Evolutionary conservation across 2,113 vertebrate genomes (phyloP).

Genomic region (Nycticryphes semicollaris): DNA sequence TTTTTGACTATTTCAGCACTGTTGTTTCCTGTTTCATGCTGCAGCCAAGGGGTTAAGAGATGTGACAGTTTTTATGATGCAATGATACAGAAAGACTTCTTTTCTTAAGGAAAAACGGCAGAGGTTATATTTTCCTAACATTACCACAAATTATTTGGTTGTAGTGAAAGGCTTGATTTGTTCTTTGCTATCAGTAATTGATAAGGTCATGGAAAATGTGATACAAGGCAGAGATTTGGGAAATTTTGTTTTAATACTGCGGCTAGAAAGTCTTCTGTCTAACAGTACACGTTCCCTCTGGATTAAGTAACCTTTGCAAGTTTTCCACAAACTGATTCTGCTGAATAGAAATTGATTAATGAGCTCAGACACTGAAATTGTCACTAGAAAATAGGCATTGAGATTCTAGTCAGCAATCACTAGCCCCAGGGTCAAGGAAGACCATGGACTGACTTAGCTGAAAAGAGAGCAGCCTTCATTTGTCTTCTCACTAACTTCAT

Average conservation of each 20-base stretch:
- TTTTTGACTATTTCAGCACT: background rate
- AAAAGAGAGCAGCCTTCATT: constrained; percentile 11
- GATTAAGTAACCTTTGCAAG: constrained; percentile 72
- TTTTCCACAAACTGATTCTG: constrained; percentile 67
- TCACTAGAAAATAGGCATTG: constrained; percentile 60
- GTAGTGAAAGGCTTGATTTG: constrained; percentile 11
- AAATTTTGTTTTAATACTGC: constrained; percentile 56
- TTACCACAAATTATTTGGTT: constrained; percentile 1
- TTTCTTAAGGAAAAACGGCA: background rate
- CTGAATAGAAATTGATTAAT: constrained; percentile 65
- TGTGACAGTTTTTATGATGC: background rate
- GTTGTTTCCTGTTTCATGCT: constrained; percentile 1
- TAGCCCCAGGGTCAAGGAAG: constrained; percentile 52
- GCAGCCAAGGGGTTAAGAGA: background rate
- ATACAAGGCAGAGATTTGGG: constrained; percentile 34
- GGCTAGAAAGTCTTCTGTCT: constrained; percentile 67
- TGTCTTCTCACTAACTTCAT: constrained; percentile 47
- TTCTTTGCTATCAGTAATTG: constrained; percentile 65
- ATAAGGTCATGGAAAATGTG: constrained; percentile 71
- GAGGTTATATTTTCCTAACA: constrained; percentile 36
- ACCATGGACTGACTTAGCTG: background rate
- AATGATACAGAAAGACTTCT: background rate
- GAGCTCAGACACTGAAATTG: constrained; percentile 61
- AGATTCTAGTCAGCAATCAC: constrained; percentile 42
- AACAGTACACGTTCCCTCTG: background rate